Conservation (phyloP, 1,140 invertebrate genomes). For the Notospermus geniculatus region DNA sequence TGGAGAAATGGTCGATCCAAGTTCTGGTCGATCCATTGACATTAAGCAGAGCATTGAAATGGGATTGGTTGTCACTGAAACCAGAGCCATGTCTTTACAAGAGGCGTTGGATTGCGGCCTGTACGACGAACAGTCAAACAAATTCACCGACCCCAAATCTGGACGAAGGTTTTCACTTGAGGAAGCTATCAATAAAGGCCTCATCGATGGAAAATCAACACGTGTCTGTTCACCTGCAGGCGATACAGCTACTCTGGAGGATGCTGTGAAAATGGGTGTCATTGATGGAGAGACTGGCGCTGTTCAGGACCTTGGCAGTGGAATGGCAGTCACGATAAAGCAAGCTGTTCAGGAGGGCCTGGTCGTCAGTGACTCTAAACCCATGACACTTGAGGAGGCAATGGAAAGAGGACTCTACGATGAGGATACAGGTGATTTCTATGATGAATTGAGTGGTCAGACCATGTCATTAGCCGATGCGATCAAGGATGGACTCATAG, state of each 20-base stretch:
- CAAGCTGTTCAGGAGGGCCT: slow-evolving; percentile 1
- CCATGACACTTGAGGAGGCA: not conserved
- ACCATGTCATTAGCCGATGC: slow-evolving; percentile 61
- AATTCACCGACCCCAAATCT: slow-evolving; percentile 71
- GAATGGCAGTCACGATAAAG: not conserved
- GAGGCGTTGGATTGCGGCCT: slow-evolving; percentile 73
- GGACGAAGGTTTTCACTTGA: slow-evolving; percentile 71
- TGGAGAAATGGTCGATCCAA: slow-evolving; percentile 36
- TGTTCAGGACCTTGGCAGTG: too few species aligned
- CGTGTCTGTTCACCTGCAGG: slow-evolving; percentile 39
- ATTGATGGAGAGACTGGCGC: slow-evolving; percentile 45
- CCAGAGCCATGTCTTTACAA: slow-evolving; percentile 59
- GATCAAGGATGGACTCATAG: slow-evolving; percentile 61
- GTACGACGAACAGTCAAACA: slow-evolving; percentile 38
- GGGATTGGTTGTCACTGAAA: slow-evolving; percentile 76
- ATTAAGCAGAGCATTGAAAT: slow-evolving; percentile 77
- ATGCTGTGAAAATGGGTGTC: slow-evolving; percentile 40
- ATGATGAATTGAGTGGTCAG: slow-evolving; percentile 66
- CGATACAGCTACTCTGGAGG: slow-evolving; percentile 38
- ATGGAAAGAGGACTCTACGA: slow-evolving; percentile 72
- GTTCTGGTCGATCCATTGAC: slow-evolving; percentile 37
- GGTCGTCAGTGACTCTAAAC: not conserved
- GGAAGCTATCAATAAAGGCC: slow-evolving; percentile 68
- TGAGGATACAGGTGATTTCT: slow-evolving; percentile 62
- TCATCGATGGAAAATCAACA: slow-evolving; percentile 66